Evolutionary conservation across 1,140 invertebrate species (phyloP).

Genomic region (Drosophila repletoides): DNA sequence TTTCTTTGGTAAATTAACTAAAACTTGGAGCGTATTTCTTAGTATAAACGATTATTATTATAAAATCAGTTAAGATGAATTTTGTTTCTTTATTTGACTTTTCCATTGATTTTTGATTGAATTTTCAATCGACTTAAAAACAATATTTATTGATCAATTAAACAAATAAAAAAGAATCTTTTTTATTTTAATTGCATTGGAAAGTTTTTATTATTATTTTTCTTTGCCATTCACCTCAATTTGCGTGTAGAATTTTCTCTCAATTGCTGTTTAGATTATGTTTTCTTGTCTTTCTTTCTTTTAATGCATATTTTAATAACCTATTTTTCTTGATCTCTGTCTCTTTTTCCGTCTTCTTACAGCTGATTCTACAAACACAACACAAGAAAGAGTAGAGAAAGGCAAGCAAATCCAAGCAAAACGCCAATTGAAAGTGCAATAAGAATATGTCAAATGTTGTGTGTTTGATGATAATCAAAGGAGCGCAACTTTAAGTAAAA

Average conservation of each 20-base stretch:
- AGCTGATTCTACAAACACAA: conserved; percentile 60
- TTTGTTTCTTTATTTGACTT: no score
- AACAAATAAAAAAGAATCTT: neutral
- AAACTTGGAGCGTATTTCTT: no score
- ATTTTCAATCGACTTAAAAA: no score
- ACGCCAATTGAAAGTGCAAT: conserved; percentile 71
- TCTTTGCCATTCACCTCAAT: neutral
- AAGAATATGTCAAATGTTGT: conserved; percentile 33
- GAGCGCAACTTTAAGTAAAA: conserved; percentile 38
- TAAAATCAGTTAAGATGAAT: no score
- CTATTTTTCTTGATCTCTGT: conserved; percentile 26
- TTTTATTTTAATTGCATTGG: conserved; percentile 13
- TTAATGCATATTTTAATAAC: conserved; percentile 23
- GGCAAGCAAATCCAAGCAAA: conserved; percentile 52
- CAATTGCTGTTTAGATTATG: conserved; percentile 2
- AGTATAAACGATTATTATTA: no score
- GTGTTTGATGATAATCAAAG: conserved; percentile 16
- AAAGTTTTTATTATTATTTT: conserved; percentile 29
- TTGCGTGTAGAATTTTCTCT: conserved; percentile 8
- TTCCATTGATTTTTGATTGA: no score
- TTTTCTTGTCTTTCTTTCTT: conserved; percentile 1
- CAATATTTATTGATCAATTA: neutral
- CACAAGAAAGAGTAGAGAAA: conserved; percentile 37
- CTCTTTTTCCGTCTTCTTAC: conserved; percentile 38
- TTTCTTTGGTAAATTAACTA: no score